Conservation (phyloP, 2,113 vertebrate species). For the Condylura cristata region DNA sequence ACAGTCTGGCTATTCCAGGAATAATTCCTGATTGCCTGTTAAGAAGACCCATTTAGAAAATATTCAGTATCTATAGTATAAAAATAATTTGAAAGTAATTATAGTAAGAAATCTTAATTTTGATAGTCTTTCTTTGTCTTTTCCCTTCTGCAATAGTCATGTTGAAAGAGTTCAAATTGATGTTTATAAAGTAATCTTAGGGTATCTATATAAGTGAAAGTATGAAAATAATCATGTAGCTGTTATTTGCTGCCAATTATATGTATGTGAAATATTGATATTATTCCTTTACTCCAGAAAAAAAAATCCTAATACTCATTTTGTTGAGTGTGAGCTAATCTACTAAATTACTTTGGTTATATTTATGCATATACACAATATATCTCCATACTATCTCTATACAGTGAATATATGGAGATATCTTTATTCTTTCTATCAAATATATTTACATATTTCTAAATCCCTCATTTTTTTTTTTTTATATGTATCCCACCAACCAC, state of each 20-base stretch:
- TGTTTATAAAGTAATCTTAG: slow-evolving; percentile 16
- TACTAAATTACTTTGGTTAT: background rate
- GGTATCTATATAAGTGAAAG: background rate
- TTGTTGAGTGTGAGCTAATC: slow-evolving; percentile 16
- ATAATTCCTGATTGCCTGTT: slow-evolving; percentile 38
- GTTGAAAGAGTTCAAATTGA: background rate
- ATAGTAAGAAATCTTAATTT: background rate
- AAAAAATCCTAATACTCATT: background rate
- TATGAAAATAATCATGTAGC: slow-evolving; percentile 14
- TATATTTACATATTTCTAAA: background rate
- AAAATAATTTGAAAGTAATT: slow-evolving; percentile 44
- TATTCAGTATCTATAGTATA: background rate
- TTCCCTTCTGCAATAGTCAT: background rate
- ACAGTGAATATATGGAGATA: background rate
- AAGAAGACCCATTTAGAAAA: slow-evolving; percentile 36
- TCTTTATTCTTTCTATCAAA: background rate
- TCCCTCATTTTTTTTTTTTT: background rate
- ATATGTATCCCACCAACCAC: background rate
- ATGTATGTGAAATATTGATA: background rate
- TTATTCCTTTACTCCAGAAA: background rate
- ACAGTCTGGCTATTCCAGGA: background rate
- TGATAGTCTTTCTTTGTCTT: background rate
- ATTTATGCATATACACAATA: background rate
- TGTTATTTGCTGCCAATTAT: background rate
- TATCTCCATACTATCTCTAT: background rate